Conservation (phyloP, 2,888 invertebrate species). For the Heliconius aoede region DNA sequence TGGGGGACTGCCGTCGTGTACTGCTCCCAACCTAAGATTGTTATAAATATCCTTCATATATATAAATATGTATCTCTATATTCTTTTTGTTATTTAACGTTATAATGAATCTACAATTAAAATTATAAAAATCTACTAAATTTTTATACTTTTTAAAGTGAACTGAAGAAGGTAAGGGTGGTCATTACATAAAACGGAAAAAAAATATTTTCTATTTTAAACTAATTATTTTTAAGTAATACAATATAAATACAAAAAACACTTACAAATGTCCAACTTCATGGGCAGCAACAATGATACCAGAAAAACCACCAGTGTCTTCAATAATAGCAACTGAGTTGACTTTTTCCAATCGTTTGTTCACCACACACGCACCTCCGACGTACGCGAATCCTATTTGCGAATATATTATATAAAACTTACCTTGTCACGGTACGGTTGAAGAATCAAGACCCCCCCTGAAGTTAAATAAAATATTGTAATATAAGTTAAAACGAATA, state of each 20-base stretch:
- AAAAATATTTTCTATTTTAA: too few species aligned
- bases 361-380: conserved; percentile 97
- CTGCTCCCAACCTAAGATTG: conserved; percentile 91
- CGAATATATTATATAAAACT: conserved; percentile 34
- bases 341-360: conserved; percentile 96
- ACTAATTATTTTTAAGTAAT: neutral
- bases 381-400: conserved; percentile 95
- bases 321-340: conserved; percentile 98
- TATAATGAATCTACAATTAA: too few species aligned
- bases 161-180: too few species aligned
- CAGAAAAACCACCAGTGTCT: conserved; percentile 97
- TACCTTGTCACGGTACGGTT: neutral
- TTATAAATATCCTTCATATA: too few species aligned
- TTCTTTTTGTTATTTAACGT: neutral
- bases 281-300: conserved; percentile 97
- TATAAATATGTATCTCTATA: too few species aligned
- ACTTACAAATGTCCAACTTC: conserved; percentile 98
- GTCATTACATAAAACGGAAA: too few species aligned
- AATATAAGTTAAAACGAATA: too few species aligned
- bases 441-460: too few species aligned
- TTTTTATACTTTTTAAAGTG: neutral
- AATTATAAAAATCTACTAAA: too few species aligned
- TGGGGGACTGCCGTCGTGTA: conserved; percentile 98
- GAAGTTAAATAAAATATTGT: too few species aligned
- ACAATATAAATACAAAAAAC: too few species aligned